phyloP scores from a whole-genome alignment of 2,113 vertebrate species.

The Xenopus borealis region DNA sequence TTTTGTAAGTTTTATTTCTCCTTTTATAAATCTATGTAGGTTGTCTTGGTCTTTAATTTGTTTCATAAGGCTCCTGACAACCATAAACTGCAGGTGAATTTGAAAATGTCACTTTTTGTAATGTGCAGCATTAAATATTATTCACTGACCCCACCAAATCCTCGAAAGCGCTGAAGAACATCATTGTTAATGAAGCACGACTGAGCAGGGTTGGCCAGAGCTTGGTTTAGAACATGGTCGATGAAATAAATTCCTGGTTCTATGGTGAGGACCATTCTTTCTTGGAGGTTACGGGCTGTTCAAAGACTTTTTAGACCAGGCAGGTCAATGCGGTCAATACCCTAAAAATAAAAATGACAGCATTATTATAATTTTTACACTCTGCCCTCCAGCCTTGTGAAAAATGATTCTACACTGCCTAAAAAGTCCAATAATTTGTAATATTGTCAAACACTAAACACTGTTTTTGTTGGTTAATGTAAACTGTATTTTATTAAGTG shows the following conservation, averaged over 20 bases:
- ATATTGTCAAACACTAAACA: no score
- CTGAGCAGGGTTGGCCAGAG: slow-evolving; percentile 70
- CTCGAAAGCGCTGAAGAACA: slow-evolving; percentile 77
- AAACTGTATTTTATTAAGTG: no score
- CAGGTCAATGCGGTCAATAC: slow-evolving; percentile 72
- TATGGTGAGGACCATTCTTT: slow-evolving; percentile 90
- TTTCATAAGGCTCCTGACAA: background rate
- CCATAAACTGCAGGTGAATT: background rate
- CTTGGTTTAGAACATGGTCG: slow-evolving; percentile 83
- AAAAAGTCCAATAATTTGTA: no score
- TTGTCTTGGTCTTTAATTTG: no score
- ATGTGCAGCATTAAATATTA: background rate
- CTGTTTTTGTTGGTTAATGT: no score
- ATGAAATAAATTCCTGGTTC: slow-evolving; percentile 98
- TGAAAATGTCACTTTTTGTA: background rate
- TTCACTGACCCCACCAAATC: slow-evolving; percentile 85
- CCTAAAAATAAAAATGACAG: slow-evolving; percentile 58
- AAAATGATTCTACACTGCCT: no score
- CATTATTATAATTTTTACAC: no score
- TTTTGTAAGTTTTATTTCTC: no score
- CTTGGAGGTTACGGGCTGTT: slow-evolving; percentile 76
- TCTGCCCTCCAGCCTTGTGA: no score
- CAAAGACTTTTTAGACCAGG: slow-evolving; percentile 84
- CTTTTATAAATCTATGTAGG: no score
- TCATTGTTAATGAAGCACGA: slow-evolving; percentile 79